Percentiles rank a stretch among this genome's conserved stretches.
phyloP scores from a whole-genome alignment of 2,797 vertebrate species.

The Xenentodon cancila region DNA sequence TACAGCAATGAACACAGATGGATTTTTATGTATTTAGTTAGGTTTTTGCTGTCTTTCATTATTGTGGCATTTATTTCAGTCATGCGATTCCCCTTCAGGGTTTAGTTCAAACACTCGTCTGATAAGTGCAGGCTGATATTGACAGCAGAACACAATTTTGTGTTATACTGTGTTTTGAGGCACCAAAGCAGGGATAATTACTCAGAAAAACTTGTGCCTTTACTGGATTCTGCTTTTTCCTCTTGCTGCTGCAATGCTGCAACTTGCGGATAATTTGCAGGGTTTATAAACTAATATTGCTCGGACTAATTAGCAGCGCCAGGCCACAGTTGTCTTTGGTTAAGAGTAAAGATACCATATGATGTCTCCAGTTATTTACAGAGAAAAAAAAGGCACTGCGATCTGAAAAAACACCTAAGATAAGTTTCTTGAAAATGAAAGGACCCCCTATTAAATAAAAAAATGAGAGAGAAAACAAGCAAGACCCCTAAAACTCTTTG shows the following conservation, averaged over 20 bases:
- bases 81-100: conserved; percentile 19
- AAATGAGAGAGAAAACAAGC: no score
- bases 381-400: no score
- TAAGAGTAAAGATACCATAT: no score
- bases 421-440: no score
- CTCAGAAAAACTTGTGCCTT: conserved; percentile 3
- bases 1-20: conserved; percentile 54
- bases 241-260: background rate
- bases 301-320: no score
- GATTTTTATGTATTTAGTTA: conserved; percentile 46
- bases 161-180: background rate
- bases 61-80: conserved; percentile 53
- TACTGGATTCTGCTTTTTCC: conserved; percentile 1
- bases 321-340: no score
- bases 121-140: conserved; percentile 1
- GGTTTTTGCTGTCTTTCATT: conserved; percentile 48
- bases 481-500: no score
- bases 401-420: no score
- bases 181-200: background rate
- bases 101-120: conserved; percentile 30
- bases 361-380: no score
- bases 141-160: background rate
- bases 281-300: no score
- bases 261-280: background rate
- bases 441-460: no score